Evolutionary conservation across 2,797 vertebrate genomes (phyloP), one percentile per base, ranked within the genome.

Genomic region (Oceanodroma leucorhoa): DNA sequence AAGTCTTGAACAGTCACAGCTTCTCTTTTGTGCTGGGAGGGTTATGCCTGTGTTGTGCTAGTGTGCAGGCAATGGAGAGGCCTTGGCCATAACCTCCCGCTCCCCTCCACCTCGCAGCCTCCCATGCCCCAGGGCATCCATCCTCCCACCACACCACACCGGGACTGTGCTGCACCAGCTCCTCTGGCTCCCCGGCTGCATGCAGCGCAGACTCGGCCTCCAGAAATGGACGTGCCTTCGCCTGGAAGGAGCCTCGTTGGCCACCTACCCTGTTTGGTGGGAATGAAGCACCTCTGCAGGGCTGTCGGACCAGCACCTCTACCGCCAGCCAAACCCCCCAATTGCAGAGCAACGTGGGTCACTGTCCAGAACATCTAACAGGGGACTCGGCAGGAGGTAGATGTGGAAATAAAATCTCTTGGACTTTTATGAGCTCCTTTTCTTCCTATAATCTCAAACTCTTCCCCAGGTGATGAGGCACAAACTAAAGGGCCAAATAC

Each of bases 121-220:
- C 65, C 8, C 19, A 5, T 13, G 14, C 21, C 40, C 17, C 61
- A 36, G 62, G n/a, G 72, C 36, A 58, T 7, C 60, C 14, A 11
- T 15, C 20, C 12, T 73, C 32, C 51, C 18, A 36, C 18, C 38
- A 30, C 0, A 0, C 27, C 22, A 4, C 3, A 19, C 29, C 45
- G 18, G 15, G 48, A 19, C 21, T n/a, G 18, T 21, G 30, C 40
- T 46, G 12, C 43, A 22, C 20, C 27, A 72, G 36, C 41, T 38
- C 27, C 71, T 72, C 66, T 40, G 58, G 34, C 34, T 76, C 72
- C 20, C 26, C 14, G 0, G 1, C 7, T 61, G 29, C 2, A 0
- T 10, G 55, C 22, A 62, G 72, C 8, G 4, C 69, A 57, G 53
- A 34, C 19, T 23, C 1, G 2, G 41, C 26, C 38, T 20, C 61